Base-by-base conservation (phyloP, 2,113 vertebrate species). In the Lanius ludovicianus region DNA sequence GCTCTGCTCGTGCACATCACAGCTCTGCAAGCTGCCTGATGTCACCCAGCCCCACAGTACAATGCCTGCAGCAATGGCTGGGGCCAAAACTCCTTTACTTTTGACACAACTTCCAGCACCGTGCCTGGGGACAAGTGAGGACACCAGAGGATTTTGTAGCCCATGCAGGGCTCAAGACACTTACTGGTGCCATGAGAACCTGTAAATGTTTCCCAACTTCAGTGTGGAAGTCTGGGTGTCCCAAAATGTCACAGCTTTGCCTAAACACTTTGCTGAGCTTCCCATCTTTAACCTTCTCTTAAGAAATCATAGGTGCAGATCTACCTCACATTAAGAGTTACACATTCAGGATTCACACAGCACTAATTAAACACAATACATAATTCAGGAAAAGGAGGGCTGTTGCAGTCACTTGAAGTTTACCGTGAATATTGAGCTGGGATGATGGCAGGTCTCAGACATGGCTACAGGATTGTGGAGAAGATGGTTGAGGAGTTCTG, bases 41-140 rank as follows among this genome's bases (percentile, higher is more conserved):
- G 47, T 49, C 39, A 52, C 39, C 27, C 62, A 22, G 30, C 39
- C 56, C 20, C 2, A 0, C 39, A 0, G 0, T 28, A 30, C 41
- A 60, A 39, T 1, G 2, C 31, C 24, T 62, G 24, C 27, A 62
- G 47, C n/a, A 37, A 24, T 24, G 23, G 28, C 8, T n/a, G 30
- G 9, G 23, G n/a, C n/a, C 46, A 64, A 55, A 91, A 18, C 6
- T 6, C 24, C 49, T 69, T 91, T 25, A 21, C 44, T 67, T 83
- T 31, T n/a, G 28, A 59, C 3, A 5, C 47, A 70, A 28, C n/a
- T 42, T 84, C 21, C 28, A 47, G 30, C 47, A 39, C 28, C 2
- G 1, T 17, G 15, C 70, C 12, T 0, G 4, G 47, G 25, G 31
- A 69, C 23, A 75, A 85, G 28, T 1, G 4, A 82, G 39, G 47